A percentile compares a stretch with the other conserved stretches of the same genome.
Evolutionary conservation across 2,888 invertebrate genomes (phyloP).

Genomic region (Macrosiphum euphorbiae): DNA sequence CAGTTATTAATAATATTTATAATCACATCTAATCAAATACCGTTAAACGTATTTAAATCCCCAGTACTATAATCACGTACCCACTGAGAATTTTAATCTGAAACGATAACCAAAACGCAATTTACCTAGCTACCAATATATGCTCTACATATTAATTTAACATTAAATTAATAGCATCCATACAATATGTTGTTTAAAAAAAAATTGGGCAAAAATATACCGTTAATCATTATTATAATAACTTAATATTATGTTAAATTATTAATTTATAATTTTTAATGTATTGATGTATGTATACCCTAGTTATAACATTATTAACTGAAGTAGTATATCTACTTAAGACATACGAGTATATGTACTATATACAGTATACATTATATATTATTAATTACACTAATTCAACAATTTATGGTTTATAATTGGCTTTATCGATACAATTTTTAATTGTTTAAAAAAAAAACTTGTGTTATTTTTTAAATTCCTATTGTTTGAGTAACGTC

Average conservation of each 20-base stretch:
- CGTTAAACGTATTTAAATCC: background rate
- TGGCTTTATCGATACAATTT: constrained; percentile 8
- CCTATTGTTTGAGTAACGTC: too few species aligned
- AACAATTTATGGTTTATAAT: background rate
- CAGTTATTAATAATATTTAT: background rate
- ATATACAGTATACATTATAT: background rate
- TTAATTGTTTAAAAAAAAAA: background rate
- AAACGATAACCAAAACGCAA: background rate
- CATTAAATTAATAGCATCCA: background rate
- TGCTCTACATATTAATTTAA: background rate
- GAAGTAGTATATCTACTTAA: too few species aligned
- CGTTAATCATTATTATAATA: background rate
- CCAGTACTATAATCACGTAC: background rate
- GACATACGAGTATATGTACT: too few species aligned
- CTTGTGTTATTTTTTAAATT: too few species aligned
- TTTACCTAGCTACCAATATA: background rate
- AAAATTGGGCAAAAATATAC: background rate
- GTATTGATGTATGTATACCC: too few species aligned
- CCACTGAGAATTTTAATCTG: background rate
- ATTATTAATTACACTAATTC: constrained; percentile 27
- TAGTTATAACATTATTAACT: too few species aligned
- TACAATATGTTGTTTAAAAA: background rate
- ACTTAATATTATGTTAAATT: background rate
- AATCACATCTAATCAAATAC: background rate
- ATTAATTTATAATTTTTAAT: background rate